phyloP scores from a whole-genome alignment of 2,113 vertebrate genomes.

The Pseudois nayaur region DNA sequence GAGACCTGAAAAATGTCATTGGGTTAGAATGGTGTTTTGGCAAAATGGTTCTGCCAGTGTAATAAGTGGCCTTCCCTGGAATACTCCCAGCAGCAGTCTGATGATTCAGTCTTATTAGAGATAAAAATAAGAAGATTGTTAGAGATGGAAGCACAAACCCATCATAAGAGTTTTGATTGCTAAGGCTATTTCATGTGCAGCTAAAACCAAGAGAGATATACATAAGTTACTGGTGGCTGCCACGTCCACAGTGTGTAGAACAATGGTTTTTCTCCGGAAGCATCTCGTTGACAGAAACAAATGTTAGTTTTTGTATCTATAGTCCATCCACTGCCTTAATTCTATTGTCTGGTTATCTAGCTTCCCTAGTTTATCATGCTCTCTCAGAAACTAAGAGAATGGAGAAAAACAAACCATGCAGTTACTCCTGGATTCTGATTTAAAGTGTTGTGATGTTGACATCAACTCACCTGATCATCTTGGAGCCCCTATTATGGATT shows the following conservation, averaged over 20 bases:
- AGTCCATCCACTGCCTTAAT: not conserved
- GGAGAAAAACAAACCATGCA: not conserved
- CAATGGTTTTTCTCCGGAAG: not conserved
- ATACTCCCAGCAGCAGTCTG: conserved; percentile 52
- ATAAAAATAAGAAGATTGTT: conserved; percentile 61
- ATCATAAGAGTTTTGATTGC: not conserved
- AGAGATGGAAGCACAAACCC: conserved; percentile 3
- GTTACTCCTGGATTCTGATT: not conserved
- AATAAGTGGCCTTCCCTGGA: conserved; percentile 59
- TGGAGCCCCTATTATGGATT: not conserved
- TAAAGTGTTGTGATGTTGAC: not conserved
- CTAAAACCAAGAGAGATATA: not conserved
- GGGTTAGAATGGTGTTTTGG: conserved; percentile 21
- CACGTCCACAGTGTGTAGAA: accelerated
- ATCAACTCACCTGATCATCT: not conserved
- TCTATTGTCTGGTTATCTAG: not conserved
- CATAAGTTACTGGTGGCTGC: not conserved
- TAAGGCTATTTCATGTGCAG: not conserved
- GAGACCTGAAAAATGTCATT: not conserved
- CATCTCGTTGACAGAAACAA: not conserved
- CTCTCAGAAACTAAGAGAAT: not conserved
- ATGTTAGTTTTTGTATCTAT: not conserved
- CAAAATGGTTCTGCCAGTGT: conserved; percentile 53
- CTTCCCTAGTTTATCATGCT: not conserved
- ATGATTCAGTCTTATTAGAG: conserved; percentile 67